Conservation (phyloP, 2,113 vertebrate genomes). For the Chitala chitala region DNA sequence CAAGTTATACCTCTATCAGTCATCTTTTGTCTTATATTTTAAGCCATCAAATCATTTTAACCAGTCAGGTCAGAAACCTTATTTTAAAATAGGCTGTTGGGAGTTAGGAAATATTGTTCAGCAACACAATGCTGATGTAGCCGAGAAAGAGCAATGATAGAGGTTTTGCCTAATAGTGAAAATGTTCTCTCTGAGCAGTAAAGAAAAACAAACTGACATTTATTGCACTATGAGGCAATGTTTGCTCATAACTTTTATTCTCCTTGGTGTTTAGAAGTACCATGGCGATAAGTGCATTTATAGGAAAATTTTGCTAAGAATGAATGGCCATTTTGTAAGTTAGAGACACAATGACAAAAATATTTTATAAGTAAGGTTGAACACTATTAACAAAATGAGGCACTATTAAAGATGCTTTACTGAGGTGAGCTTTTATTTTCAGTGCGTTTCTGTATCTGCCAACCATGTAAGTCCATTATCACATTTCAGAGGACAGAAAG, state of each 20-base stretch:
- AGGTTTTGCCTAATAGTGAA: background rate
- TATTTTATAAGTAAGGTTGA: background rate
- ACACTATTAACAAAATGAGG: background rate
- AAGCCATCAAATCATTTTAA: background rate
- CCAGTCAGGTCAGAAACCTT: background rate
- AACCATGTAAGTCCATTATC: background rate
- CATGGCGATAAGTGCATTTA: background rate
- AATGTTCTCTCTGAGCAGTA: background rate
- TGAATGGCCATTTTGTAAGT: background rate
- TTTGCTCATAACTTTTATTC: background rate
- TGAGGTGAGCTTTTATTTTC: background rate
- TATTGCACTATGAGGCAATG: background rate
- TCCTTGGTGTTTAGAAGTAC: background rate
- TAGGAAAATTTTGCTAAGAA: background rate
- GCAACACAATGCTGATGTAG: background rate
- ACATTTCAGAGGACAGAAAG: background rate
- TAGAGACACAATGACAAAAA: background rate
- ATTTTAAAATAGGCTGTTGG: background rate
- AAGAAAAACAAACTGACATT: background rate
- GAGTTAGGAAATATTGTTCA: background rate
- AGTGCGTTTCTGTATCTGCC: background rate
- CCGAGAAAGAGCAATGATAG: background rate
- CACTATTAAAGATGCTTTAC: background rate
- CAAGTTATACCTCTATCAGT: too few relatives aligned
- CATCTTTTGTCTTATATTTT: too few relatives aligned